Evolutionary conservation across 2,113 vertebrate species (phyloP), one percentile per base, ranked within the genome.

Genomic region (Lophochroa leadbeateri): DNA sequence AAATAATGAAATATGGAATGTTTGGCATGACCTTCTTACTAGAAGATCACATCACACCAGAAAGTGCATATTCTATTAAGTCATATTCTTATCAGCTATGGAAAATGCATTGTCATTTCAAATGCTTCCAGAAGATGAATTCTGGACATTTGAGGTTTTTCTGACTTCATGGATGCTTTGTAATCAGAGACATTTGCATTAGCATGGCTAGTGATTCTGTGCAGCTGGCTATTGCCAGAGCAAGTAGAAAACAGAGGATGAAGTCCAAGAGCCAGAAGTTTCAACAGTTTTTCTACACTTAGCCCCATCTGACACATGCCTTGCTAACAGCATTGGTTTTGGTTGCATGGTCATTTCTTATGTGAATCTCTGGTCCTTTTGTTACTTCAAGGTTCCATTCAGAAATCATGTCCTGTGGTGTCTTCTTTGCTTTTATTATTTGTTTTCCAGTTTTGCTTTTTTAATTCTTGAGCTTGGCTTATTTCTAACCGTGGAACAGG

Each of bases 31-130:
- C 44, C 55, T 86, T 92, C 7, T 2, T 82, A 24, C 35, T 88
- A 65, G 35, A 68, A 79, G 52, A 82, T 68, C 44, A 19, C 49
- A 58, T 76, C 3, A 2, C 61, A 82, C 41, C 65, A 65, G 43
- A 61, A 58, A 86, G 49, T 74, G 24, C 28, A 16, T 75, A 33
- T 67, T 83, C 64, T 72, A 60, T 92, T 86, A 83, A 90, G 27
- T 93, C 39, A 79, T 82, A 24, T 72, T 95, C 92, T 92, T 94
- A 90, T 93, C 87, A 88, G 27, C 47, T 88, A 17, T 78, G 55
- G 67, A 90, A 95, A 86, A 83, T 69, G 33, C 90, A 13, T 78
- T 94, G 44, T 71, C 71, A 53, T 86, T 86, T 86, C 29, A 71
- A 94, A 58, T 57, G 13, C 41, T 86, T 88, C 46, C 25, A 86